These are phyloP conservation scores for Gouania willdenowi DNA, from an alignment of 2,797 vertebrate species.

Conservation along the genomic window DNA sequence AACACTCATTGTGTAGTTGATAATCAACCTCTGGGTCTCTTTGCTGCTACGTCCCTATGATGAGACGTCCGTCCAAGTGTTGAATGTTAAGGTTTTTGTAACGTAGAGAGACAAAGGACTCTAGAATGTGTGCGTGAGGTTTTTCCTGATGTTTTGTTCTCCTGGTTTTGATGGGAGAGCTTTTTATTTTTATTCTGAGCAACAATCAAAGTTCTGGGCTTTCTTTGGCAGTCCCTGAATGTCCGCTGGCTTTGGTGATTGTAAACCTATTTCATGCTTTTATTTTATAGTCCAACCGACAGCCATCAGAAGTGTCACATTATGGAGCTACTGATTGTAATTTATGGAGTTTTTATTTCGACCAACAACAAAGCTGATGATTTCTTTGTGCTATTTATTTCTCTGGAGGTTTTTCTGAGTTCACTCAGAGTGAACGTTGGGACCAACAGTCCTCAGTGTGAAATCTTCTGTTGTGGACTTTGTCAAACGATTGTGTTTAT, in stretches of 20 bases:
- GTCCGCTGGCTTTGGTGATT: conserved; percentile 25
- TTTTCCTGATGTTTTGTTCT: no score
- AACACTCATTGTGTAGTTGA: no score
- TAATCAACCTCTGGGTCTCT: no score
- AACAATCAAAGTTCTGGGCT: no score
- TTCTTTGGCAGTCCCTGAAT: conserved; percentile 31
- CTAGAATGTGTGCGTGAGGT: no score
- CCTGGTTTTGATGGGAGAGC: no score
- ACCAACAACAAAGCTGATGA: no score
- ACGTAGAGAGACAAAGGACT: no score
- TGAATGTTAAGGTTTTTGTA: no score
- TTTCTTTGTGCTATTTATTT: conserved; percentile 13
- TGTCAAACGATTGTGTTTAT: conserved; percentile 73
- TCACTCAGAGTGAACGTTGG: conserved; percentile 37
- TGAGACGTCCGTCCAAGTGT: no score
- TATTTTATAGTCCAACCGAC: conserved; percentile 25
- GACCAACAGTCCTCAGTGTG: conserved; percentile 58
- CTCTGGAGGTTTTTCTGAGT: conserved; percentile 1
- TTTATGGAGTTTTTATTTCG: conserved; percentile 45
- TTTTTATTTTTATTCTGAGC: no score
- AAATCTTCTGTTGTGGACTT: conserved; percentile 23
- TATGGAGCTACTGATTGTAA: conserved; percentile 75
- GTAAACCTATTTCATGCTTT: conserved; percentile 38
- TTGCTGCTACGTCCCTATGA: no score
- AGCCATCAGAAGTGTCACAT: conserved; percentile 68